Evolutionary conservation across 2,113 vertebrate species (phyloP).

Genomic region (Trichomycterus rosablanca): DNA sequence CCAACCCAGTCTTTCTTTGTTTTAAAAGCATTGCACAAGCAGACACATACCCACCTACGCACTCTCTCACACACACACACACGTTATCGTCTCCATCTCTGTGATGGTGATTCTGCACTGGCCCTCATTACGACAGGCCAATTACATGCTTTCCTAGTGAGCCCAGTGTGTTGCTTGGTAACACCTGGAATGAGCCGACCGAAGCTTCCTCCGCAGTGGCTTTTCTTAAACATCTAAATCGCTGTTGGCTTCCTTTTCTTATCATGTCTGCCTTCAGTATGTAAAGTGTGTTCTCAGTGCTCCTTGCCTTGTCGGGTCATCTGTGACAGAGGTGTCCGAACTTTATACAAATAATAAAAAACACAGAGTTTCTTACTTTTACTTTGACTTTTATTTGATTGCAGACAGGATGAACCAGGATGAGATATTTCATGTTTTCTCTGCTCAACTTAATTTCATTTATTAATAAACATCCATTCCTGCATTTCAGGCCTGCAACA

Average conservation of each 20-base stretch:
- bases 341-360: too few relatives aligned
- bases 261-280: not conserved
- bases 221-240: slow-evolving; percentile 45
- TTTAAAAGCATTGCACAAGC: slow-evolving; percentile 33
- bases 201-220: slow-evolving; percentile 53
- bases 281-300: not conserved
- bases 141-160: slow-evolving; percentile 59
- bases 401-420: too few relatives aligned
- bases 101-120: slow-evolving; percentile 55
- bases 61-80: slow-evolving; percentile 20
- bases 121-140: slow-evolving; percentile 60
- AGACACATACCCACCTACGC: slow-evolving; percentile 28
- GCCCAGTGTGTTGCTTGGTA: slow-evolving; percentile 73
- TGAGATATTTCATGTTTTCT: too few relatives aligned
- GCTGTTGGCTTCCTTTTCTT: slow-evolving; percentile 46
- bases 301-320: too few relatives aligned
- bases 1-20: slow-evolving; percentile 9
- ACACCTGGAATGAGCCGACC: slow-evolving; percentile 67
- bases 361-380: too few relatives aligned
- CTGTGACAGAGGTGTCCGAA: too few relatives aligned
- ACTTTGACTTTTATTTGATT: too few relatives aligned
- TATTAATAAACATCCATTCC: too few relatives aligned
- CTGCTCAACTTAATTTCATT: too few relatives aligned
- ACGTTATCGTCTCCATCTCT: slow-evolving; percentile 33
- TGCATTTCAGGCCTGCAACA: too few relatives aligned